A percentile compares a stretch with the other conserved stretches of the same genome.
Evolutionary conservation across 2,113 vertebrate species (phyloP).

Genomic region (Sorex fumeus): DNA sequence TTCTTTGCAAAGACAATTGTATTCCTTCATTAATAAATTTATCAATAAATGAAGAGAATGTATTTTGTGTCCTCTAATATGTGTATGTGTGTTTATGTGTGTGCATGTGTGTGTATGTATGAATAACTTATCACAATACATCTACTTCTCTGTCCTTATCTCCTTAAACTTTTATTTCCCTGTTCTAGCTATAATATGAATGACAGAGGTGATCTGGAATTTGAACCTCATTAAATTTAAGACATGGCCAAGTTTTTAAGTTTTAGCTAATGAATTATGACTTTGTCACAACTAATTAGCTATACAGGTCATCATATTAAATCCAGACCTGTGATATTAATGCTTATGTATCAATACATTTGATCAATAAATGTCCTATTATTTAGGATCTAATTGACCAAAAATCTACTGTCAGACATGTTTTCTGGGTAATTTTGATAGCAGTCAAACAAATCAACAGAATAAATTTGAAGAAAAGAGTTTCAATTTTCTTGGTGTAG

Average conservation of each 20-base stretch:
- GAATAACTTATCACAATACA: neutral
- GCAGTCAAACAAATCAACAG: neutral
- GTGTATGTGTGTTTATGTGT: neutral
- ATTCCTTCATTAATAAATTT: neutral
- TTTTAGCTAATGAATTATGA: neutral
- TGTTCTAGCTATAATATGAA: neutral
- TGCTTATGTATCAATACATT: neutral
- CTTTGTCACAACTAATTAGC: constrained; percentile 25
- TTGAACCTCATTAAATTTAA: constrained; percentile 27
- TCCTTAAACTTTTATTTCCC: neutral
- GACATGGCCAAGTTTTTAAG: neutral
- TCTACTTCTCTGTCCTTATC: neutral
- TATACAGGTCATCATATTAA: constrained; percentile 16
- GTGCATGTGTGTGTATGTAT: neutral
- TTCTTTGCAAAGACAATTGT: neutral
- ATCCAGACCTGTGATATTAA: neutral
- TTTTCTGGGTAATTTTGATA: constrained; percentile 9
- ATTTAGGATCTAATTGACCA: neutral
- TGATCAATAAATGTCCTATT: neutral
- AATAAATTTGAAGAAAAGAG: neutral
- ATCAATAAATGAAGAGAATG: neutral
- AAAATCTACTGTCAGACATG: neutral
- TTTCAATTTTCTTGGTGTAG: neutral
- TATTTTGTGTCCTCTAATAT: neutral
- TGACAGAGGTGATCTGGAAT: neutral